A percentile compares a stretch with the other conserved stretches of the same genome.
phyloP scores from a whole-genome alignment of 1,140 invertebrate species.

The Doryteuthis pealeii region DNA sequence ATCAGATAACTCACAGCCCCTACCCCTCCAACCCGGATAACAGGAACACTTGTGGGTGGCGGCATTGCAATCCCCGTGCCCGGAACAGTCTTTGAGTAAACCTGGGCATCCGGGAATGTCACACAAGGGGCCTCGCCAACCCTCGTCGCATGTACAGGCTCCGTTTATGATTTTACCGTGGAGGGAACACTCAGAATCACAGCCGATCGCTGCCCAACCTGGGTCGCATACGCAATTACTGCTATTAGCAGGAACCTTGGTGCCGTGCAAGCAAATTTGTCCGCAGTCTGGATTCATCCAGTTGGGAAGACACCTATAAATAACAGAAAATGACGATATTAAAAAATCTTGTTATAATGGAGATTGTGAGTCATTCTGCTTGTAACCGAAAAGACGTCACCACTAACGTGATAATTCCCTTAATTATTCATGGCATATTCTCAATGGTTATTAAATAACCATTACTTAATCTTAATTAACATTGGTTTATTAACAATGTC shows the following conservation, averaged over 20 bases:
- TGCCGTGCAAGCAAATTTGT: slow-evolving; percentile 37
- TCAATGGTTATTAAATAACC: too few relatives aligned
- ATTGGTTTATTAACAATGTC: too few relatives aligned
- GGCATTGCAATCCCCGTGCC: slow-evolving; percentile 45
- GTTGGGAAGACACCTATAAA: background rate
- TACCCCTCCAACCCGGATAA: slow-evolving; percentile 43
- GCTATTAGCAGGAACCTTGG: slow-evolving; percentile 33
- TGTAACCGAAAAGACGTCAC: too few relatives aligned
- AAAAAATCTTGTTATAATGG: too few relatives aligned
- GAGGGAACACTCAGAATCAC: slow-evolving; percentile 43
- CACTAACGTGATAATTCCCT: too few relatives aligned
- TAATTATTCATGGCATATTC: too few relatives aligned
- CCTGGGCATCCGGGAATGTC: slow-evolving; percentile 48
- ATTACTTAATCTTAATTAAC: too few relatives aligned
- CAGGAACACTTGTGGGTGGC: slow-evolving; percentile 42
- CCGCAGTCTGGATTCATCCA: slow-evolving; percentile 37
- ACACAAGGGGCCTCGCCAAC: slow-evolving; percentile 43
- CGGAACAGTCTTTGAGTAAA: slow-evolving; percentile 34
- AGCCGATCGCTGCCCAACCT: slow-evolving; percentile 44
- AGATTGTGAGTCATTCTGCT: too few relatives aligned
- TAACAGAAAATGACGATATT: slow-evolving; percentile 18
- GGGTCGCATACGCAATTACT: slow-evolving; percentile 42
- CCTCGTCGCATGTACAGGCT: slow-evolving; percentile 38
- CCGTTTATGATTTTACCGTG: slow-evolving; percentile 35
- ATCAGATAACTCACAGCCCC: slow-evolving; percentile 34